A percentile compares a stretch with the other conserved stretches of the same genome.
These are phyloP conservation scores for Lochmaea capreae DNA, from an alignment of 2,888 invertebrate species.

Conservation along the genomic window DNA sequence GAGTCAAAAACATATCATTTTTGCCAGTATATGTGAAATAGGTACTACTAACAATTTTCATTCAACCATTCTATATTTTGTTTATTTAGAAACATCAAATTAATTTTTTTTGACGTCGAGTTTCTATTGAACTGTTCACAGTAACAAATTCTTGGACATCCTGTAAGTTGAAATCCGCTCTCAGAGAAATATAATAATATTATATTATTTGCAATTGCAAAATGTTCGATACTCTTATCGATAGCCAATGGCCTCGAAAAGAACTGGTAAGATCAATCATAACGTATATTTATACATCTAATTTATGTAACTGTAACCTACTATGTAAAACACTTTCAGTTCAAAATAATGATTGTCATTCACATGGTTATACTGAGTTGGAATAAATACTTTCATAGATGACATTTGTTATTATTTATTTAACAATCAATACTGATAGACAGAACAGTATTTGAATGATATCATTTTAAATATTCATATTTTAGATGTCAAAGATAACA, in stretches of 20 bases:
- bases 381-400: background rate
- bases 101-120: no score
- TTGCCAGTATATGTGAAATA: no score
- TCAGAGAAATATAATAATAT: background rate
- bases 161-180: background rate
- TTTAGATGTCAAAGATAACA: no score
- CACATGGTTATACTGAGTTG: background rate
- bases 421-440: background rate
- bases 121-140: no score
- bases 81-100: no score
- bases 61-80: no score
- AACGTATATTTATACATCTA: background rate
- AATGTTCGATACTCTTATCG: background rate
- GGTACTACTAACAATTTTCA: no score
- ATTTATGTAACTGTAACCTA: slow-evolving; percentile 5
- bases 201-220: background rate
- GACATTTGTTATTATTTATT: background rate
- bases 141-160: background rate
- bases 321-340: slow-evolving; percentile 1
- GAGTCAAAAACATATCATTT: no score
- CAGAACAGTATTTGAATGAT: background rate
- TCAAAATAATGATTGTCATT: slow-evolving; percentile 4
- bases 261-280: slow-evolving; percentile 6
- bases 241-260: slow-evolving; percentile 6
- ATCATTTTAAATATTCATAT: no score